Evolutionary conservation across 2,113 vertebrate species (phyloP), one percentile per base, ranked within the genome.

Genomic region (Desmodus rotundus): DNA sequence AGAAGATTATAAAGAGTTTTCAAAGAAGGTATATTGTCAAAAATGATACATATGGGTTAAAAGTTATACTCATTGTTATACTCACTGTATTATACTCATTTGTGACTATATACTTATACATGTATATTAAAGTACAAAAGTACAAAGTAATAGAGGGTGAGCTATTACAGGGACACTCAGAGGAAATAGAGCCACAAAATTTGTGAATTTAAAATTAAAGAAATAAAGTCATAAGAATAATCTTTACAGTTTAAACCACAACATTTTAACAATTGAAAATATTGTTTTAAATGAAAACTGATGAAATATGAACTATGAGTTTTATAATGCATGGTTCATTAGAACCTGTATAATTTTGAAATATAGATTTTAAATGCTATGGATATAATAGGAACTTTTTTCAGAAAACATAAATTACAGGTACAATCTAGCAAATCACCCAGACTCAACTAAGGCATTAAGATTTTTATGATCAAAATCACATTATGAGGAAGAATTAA

Each of bases 11-110:
- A n/a, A n/a, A n/a, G n/a, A n/a, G n/a, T 43, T 63, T 96, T 90
- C n/a, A 52, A 33, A 92, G 76, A 92, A 92, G 20, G 91, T 93
- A 80, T 73, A 93, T 92, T 95, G 78, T 36, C n/a, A 73, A 4
- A 92, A 96, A 73, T 93, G 82, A 58, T 78, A 97, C 94, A 22
- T 31, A 56, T 81, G 67, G 31, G 47, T 96, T 97, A 96, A 97
- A 96, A 93, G 20, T 70, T 97, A 96, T 94, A 16, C 13, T 95
- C 67, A 24, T 22, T 84, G 82, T 7, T 96, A 82, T 43, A 43
- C 43, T 43, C 43, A 43, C 8, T 43, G 43, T 43, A 43, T 43
- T 43, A 43, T 43, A 43, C 43, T 43, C 43, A 43, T 93, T 95
- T 58, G 67, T 94, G 45, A 61, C 2, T 73, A 36, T 65, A 28